Evolutionary conservation across 2,888 invertebrate species (phyloP).

Genomic region (Brenthis ino): DNA sequence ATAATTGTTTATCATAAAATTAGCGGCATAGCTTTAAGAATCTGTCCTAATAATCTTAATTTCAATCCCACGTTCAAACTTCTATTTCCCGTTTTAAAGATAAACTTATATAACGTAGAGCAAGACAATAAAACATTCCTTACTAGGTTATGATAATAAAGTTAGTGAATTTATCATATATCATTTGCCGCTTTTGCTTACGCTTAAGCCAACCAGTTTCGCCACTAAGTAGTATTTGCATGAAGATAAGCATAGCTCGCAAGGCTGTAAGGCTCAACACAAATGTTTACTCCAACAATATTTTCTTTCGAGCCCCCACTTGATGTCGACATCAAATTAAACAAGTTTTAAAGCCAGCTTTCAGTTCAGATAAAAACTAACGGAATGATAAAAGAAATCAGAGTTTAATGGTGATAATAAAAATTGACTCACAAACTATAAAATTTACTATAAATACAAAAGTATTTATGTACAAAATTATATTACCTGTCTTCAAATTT

Average conservation of each 20-base stretch:
- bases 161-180: constrained; percentile 42
- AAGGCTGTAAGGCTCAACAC: constrained; percentile 61
- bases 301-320: constrained; percentile 69
- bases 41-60: constrained; percentile 15
- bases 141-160: constrained; percentile 43
- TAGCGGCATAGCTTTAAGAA: constrained; percentile 2
- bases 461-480: neutral
- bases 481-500: neutral
- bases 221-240: constrained; percentile 55
- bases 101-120: constrained; percentile 33
- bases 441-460: neutral
- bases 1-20: neutral
- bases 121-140: constrained; percentile 39
- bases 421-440: constrained; percentile 24
- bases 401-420: constrained; percentile 36
- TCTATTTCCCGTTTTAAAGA: constrained; percentile 27
- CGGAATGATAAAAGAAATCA: constrained; percentile 53
- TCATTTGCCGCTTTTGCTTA: constrained; percentile 38
- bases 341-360: constrained; percentile 64
- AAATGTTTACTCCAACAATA: constrained; percentile 77
- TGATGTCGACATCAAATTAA: constrained; percentile 78
- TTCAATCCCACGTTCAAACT: constrained; percentile 19
- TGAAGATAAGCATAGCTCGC: constrained; percentile 61
- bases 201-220: constrained; percentile 43
- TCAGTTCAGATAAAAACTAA: constrained; percentile 68